phyloP scores from a whole-genome alignment of 1,140 invertebrate species.

The Nymphalis io region DNA sequence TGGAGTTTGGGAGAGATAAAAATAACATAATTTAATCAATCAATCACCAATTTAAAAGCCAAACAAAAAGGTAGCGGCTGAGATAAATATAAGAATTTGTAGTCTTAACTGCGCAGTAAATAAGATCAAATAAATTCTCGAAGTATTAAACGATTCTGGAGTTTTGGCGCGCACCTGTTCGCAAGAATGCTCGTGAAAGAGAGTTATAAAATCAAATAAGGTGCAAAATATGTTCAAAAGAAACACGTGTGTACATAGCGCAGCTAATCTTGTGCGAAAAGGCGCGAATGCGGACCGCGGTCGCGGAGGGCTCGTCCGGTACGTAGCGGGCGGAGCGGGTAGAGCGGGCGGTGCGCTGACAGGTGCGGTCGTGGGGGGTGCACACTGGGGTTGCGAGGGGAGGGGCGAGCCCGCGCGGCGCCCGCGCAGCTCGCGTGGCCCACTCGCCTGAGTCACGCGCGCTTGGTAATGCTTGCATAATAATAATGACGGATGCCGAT shows the following conservation, averaged over 20 bases:
- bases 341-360: slow-evolving; percentile 43
- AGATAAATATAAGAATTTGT: background rate
- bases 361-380: slow-evolving; percentile 53
- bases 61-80: background rate
- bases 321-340: background rate
- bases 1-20: background rate
- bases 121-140: background rate
- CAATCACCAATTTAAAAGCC: background rate
- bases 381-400: slow-evolving; percentile 42
- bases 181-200: slow-evolving; percentile 42
- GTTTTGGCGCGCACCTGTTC: slow-evolving; percentile 7
- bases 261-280: slow-evolving; percentile 44
- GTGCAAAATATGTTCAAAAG: slow-evolving; percentile 49
- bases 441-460: slow-evolving; percentile 78
- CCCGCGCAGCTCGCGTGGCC: slow-evolving; percentile 74
- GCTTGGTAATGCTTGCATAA: slow-evolving; percentile 80
- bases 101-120: background rate
- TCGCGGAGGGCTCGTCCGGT: background rate
- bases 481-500: slow-evolving; percentile 81
- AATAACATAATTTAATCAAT: background rate
- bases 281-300: slow-evolving; percentile 13
- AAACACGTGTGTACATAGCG: slow-evolving; percentile 45
- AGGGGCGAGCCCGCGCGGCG: slow-evolving; percentile 51
- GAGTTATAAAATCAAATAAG: slow-evolving; percentile 54
- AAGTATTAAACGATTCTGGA: background rate